A percentile compares a stretch with the other conserved stretches of the same genome.
Conservation (phyloP, 2,113 vertebrate genomes). For the Myodes glareolus region DNA sequence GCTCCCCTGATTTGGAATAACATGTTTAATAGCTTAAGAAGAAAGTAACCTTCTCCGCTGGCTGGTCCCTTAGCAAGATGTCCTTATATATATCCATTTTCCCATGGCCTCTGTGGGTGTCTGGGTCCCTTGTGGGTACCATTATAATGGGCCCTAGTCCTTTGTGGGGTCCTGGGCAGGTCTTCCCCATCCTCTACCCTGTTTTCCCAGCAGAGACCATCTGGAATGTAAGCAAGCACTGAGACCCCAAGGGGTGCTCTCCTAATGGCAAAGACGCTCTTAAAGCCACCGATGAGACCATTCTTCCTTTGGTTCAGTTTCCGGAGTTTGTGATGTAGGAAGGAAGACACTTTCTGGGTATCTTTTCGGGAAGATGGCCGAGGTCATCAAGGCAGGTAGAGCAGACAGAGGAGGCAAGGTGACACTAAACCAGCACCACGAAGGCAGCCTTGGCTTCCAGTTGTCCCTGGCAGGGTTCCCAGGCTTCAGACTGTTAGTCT, state of each 20-base stretch:
- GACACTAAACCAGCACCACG: too few relatives aligned
- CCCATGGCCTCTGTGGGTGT: neutral
- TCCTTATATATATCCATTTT: conserved; percentile 22
- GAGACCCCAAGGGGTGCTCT: neutral
- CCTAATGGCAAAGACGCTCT: neutral
- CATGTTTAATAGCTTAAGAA: conserved; percentile 64
- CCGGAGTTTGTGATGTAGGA: too few relatives aligned
- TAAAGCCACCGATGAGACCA: neutral
- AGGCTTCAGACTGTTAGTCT: neutral
- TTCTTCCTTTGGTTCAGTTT: neutral
- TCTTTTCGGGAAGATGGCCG: neutral
- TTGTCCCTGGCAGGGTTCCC: neutral
- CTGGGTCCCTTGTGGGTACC: neutral
- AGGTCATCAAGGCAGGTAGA: neutral
- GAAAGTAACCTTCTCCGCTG: conserved; percentile 32
- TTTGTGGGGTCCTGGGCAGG: neutral
- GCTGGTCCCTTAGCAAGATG: neutral
- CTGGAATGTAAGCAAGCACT: neutral
- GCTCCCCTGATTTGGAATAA: conserved; percentile 79
- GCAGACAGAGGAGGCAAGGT: neutral
- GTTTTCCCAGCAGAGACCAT: neutral
- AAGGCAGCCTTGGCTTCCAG: neutral
- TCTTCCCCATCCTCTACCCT: neutral
- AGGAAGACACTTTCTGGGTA: neutral
- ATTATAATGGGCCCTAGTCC: neutral